Evolutionary conservation across 2,113 vertebrate species (phyloP), one percentile per base, ranked within the genome.

Genomic region (Martes martes): DNA sequence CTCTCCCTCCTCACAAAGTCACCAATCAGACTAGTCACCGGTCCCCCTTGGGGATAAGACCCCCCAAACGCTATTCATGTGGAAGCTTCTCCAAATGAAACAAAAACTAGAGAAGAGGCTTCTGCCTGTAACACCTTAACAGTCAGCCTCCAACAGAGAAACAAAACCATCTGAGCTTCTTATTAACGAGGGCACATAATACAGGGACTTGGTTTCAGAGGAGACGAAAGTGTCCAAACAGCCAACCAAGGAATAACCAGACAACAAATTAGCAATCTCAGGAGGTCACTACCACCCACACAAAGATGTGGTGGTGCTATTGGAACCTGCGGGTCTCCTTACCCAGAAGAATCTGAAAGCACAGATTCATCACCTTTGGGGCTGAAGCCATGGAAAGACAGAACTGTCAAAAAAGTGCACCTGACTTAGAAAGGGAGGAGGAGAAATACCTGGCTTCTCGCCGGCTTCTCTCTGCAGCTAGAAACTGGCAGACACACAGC

Each of bases 51-150:
- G 3, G 18, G 47, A 31, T 28, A 21, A 31, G 14, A 81, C 23
- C 15, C 15, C 71, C n/a, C 11, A 10, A 50, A 10, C 0, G 4
- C 7, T 14, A 18, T 57, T 47, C 63, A 2, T 8, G 6, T 3
- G 26, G 59, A 73, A 59, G 36, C 21, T 39, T 18, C 21, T 74
- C n/a, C 31, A 11, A 21, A 36, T 7, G 47, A 45, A 80, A 79
- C 33, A 74, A 61, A 67, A 47, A 36, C 26, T 57, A 80, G 24
- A 19, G 14, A 23, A 42, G 19, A 36, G 7, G 16, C 59, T 69
- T 33, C 61, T 61, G 13, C 2, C 8, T 39, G 21, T 6, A 21
- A 42, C 19, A 52, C 2, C 16, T 59, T 33, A 3, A 90, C 33
- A n/a, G 42, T 86, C 45, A 61, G 39, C 79, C n/a, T 52, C 71